These are phyloP conservation scores for Gobiocypris rarus DNA, from an alignment of 2,113 vertebrate genomes.

Conservation along the genomic window DNA sequence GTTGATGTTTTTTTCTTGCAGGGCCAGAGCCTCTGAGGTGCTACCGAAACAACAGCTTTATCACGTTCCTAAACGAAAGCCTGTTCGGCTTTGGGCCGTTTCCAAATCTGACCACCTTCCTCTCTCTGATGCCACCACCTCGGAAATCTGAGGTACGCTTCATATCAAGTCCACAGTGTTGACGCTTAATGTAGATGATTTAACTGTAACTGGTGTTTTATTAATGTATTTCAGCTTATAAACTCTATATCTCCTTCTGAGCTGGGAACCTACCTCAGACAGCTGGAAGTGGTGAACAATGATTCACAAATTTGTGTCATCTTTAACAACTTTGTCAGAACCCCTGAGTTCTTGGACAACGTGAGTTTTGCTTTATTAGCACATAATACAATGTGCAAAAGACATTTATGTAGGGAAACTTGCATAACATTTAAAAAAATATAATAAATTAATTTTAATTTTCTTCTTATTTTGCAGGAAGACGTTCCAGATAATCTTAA, in stretches of 20 bases:
- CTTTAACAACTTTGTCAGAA: constrained; percentile 37
- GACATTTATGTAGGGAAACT: neutral
- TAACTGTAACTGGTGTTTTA: neutral
- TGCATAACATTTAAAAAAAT: no score
- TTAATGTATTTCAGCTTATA: constrained; percentile 46
- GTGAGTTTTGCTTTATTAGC: constrained; percentile 30
- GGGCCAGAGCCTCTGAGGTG: constrained; percentile 47
- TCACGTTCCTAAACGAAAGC: constrained; percentile 25
- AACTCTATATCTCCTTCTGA: constrained; percentile 48
- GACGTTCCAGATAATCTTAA: constrained; percentile 35
- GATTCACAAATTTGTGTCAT: constrained; percentile 36
- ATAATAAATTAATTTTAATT: no score
- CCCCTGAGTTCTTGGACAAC: constrained; percentile 46
- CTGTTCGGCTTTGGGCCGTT: constrained; percentile 39
- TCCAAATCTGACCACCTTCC: constrained; percentile 37
- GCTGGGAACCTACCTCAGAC: constrained; percentile 40
- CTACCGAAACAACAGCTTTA: constrained; percentile 52
- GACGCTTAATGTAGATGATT: neutral
- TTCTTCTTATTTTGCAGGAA: constrained; percentile 18
- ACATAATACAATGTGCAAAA: neutral
- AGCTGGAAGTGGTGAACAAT: constrained; percentile 29
- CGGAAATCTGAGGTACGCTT: constrained; percentile 33
- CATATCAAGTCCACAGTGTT: neutral
- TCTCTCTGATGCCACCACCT: constrained; percentile 48
- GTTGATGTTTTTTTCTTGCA: neutral